Evolutionary conservation across 2,888 invertebrate species (phyloP).

Genomic region (Emesis furor): DNA sequence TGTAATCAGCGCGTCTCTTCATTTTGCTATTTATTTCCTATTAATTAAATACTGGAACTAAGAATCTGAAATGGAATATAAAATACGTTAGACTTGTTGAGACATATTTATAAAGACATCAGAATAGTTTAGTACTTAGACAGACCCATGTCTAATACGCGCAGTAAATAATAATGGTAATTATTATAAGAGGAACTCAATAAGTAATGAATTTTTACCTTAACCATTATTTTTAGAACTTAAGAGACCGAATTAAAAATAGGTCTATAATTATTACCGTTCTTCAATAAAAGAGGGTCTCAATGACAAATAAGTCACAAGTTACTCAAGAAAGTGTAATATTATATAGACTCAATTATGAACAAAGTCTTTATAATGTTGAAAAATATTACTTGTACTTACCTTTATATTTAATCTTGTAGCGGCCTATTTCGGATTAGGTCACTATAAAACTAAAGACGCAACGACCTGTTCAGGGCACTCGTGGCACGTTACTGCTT

Average conservation of each 20-base stretch:
- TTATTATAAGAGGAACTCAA: neutral
- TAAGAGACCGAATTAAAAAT: constrained; percentile 9
- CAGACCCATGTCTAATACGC: constrained; percentile 8
- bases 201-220: neutral
- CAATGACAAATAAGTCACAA: constrained; percentile 1
- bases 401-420: neutral
- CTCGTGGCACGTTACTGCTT: neutral
- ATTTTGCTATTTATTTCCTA: constrained; percentile 5
- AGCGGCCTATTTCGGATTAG: constrained; percentile 1
- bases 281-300: neutral
- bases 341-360: constrained; percentile 11
- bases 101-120: neutral
- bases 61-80: constrained; percentile 21
- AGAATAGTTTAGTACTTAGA: constrained; percentile 9
- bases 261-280: neutral
- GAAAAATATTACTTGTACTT: constrained; percentile 6
- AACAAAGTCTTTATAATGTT: neutral
- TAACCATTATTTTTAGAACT: neutral
- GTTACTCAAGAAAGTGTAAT: neutral
- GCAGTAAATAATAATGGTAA: neutral
- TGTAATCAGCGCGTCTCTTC: constrained; percentile 11
- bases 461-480: neutral
- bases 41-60: constrained; percentile 20
- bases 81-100: constrained; percentile 4
- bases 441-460: neutral